phyloP scores from a whole-genome alignment of 1,140 invertebrate species.

The Psix sp. region DNA sequence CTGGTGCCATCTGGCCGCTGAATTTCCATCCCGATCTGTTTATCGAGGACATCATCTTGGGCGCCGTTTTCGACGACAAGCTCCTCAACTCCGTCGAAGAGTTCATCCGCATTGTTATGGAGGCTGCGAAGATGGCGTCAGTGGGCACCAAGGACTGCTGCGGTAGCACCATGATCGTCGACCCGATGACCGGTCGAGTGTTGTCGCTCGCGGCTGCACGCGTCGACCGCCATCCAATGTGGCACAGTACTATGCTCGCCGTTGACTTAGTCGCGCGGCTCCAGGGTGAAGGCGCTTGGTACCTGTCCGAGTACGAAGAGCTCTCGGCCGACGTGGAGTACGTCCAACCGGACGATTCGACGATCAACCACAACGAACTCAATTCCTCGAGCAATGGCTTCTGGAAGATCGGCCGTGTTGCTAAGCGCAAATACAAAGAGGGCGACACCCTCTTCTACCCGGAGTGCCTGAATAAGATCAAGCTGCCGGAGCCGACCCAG shows the following conservation, averaged over 20 bases:
- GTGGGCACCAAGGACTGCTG: conserved; percentile 65
- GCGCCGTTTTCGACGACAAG: conserved; percentile 80
- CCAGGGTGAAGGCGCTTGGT: conserved; percentile 89
- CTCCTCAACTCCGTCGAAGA: conserved; percentile 80
- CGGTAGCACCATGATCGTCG: conserved; percentile 82
- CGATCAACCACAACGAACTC: conserved; percentile 19
- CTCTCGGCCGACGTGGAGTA: conserved; percentile 14
- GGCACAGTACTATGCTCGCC: conserved; percentile 91
- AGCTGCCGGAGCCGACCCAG: conserved; percentile 43
- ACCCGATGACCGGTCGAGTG: conserved; percentile 80
- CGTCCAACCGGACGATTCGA: conserved; percentile 19
- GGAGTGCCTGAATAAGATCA: conserved; percentile 44
- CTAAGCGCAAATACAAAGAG: conserved; percentile 63
- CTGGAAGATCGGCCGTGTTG: conserved; percentile 38
- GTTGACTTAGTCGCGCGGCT: conserved; percentile 89
- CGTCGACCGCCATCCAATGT: conserved; percentile 82
- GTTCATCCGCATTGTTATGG: conserved; percentile 81
- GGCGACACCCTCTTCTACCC: conserved; percentile 66
- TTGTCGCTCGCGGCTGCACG: conserved; percentile 82
- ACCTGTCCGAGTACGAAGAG: conserved; percentile 34
- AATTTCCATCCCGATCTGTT: conserved; percentile 89
- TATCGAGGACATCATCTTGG: conserved; percentile 81
- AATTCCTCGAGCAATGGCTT: conserved; percentile 42
- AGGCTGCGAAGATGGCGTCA: conserved; percentile 74
- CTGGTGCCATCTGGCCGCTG: conserved; percentile 85